Evolutionary conservation across 30 jellyfish, hydroid and myxozoan species (phyloP), one percentile per base, ranked within the genome.

Genomic region (Aurelia coerulea): DNA sequence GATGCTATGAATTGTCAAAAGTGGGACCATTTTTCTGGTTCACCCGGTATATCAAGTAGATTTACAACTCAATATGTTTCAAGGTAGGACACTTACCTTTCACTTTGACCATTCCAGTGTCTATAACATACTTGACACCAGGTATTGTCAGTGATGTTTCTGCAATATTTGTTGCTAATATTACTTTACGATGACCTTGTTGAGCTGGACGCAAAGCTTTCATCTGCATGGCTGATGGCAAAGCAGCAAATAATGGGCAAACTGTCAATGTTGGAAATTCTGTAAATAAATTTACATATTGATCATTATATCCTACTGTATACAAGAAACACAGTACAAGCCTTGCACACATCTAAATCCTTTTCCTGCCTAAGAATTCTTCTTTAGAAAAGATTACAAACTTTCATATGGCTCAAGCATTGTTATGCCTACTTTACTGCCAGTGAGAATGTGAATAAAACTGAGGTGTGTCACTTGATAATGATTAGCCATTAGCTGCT

Each of bases 61-160:
- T 46, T 46, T 46, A 0, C 2, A 46, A 46, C 15, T 46, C 56
- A 46, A 9, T 9, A 46, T 46, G 56, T 9, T 6, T 46, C 8
- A 46, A 46, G 56, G 17, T 18, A 13, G 5, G 13, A 68, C 2
- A 5, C 85, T 29, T 52, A 94, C 99, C 97, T 91, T 96, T 96
- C 17, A 90, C 96, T 80, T 96, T 96, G 29, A 90, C 98, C 97
- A 90, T 90, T 18, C 99, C 99, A 66, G 99, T 74, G 74, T 96
- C 99, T 72, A 96, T 90, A 15, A 96, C 98, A 81, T 81, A 88
- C 42, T 90, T 96, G 68, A 96, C 97, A 9, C 98, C 98, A 34
- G 96, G 98, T 8, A 96, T 96, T 14, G 99, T 96, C 17, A 96
- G 53, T 42, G 99, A 96, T 32, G 99, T 96, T 83, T 96, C 99